Evolutionary conservation across 2,888 invertebrate genomes (phyloP), one percentile per base, ranked within the genome.

Genomic region (Drosophila picticornis): DNA sequence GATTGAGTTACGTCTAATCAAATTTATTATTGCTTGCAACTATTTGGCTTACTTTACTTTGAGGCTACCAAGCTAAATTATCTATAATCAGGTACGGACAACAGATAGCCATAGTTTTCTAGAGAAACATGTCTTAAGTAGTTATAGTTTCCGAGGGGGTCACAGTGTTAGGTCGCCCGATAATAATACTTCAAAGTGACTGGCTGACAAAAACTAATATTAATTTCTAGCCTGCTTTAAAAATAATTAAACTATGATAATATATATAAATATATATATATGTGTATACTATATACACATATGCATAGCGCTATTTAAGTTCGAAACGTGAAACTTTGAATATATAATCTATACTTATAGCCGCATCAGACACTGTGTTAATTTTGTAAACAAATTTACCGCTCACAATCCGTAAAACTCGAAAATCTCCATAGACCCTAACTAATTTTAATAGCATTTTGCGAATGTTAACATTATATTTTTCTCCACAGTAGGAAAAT

Each of bases 1-100:
- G 69, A 50, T 60, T 50, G 5, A 62, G 72, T 51, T 59, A 67
- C 46, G 55, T 72, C 27, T 65, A 36, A 51, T 53, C 34, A 43
- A 16, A 46, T 4, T 7, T 36, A 25, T 27, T 11, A 27, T 7
- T 2, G 46, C 1, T 13, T 46, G 22, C 4, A 22, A 7, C 16
- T 22, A 16, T 46, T 46, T 16, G 22, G 22, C 13, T 16, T 46
- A 16, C 22, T 46, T 46, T 43, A 43, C 7, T 22, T 22, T 13
- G 22, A 22, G 22, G 1, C 7, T 13, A 43, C 43, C n/a, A 6
- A 43, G n/a, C 43, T 13, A 43, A 22, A 22, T n/a, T 2, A 22
- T 11, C 3, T 43, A 3, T 43, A 22, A 43, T 43, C 13, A 43
- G 6, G 13, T 13, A 43, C 5, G 3, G 43, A 43, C 6, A 43